A percentile compares a stretch with the other conserved stretches of the same genome.
These are phyloP conservation scores for Pseudopleuronectes americanus DNA, from an alignment of 2,797 vertebrate genomes.

Conservation along the genomic window DNA sequence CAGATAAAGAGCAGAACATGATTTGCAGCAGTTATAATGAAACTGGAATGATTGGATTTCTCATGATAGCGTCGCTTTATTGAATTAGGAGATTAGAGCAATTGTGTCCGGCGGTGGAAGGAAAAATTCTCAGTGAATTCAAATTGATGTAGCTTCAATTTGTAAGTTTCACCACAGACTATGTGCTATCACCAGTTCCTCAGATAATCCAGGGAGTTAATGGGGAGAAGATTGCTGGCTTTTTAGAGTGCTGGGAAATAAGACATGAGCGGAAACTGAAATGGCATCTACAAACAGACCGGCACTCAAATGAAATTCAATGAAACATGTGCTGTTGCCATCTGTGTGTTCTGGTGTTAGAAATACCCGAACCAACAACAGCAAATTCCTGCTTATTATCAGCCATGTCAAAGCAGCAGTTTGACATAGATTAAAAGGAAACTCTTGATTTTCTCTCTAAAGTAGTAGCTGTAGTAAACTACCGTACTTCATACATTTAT, in stretches of 20 bases:
- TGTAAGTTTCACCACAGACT: neutral
- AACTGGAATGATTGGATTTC: conserved; percentile 6
- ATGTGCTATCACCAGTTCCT: neutral
- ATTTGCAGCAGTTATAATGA: conserved; percentile 24
- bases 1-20: conserved; percentile 14
- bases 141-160: conserved; percentile 17
- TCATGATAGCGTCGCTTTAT: neutral
- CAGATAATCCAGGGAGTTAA: conserved; percentile 1
- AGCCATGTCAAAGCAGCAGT: neutral
- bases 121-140: conserved; percentile 13
- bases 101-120: conserved; percentile 11
- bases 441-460: conserved; percentile 1
- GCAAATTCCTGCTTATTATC: neutral
- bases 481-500: conserved; percentile 3
- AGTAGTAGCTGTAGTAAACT: neutral
- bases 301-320: neutral
- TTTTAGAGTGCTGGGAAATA: conserved; percentile 2
- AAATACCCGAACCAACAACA: neutral
- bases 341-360: neutral
- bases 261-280: neutral
- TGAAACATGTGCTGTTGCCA: neutral
- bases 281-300: neutral
- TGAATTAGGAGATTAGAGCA: conserved; percentile 23
- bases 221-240: neutral
- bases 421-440: neutral